Percentiles rank a stretch among this genome's conserved stretches.
phyloP scores from a whole-genome alignment of 2,113 vertebrate genomes.

The Microtus montanus region DNA sequence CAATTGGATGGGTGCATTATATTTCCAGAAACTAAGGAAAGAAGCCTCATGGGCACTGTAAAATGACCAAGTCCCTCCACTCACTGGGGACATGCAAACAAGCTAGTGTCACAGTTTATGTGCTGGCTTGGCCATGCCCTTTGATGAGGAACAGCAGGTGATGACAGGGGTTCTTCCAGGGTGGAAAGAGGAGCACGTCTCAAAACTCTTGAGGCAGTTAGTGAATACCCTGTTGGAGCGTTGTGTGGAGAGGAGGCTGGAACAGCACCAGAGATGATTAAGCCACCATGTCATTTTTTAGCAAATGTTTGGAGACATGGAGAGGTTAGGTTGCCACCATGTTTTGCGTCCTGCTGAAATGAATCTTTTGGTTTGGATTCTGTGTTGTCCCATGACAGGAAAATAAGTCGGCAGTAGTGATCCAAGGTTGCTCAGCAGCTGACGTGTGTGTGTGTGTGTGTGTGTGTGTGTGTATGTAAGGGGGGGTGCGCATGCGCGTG shows the following conservation, averaged over 20 bases:
- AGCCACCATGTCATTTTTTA: fast-evolving
- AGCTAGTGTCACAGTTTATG: neutral
- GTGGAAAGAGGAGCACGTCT: neutral
- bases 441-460: neutral
- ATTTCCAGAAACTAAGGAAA: neutral
- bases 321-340: fast-evolving
- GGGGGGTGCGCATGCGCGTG: no score
- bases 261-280: fast-evolving
- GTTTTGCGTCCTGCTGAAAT: neutral
- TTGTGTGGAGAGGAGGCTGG: fast-evolving
- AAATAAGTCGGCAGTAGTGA: fast-evolving
- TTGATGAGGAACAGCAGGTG: neutral
- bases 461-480: no score
- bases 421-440: fast-evolving
- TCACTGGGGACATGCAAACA: neutral
- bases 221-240: fast-evolving
- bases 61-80: neutral
- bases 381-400: neutral
- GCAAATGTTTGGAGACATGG: neutral
- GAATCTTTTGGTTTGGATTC: neutral
- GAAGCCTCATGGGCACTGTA: neutral
- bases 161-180: fast-evolving
- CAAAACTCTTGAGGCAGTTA: neutral
- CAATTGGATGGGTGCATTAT: neutral
- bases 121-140: neutral